Percentiles rank a stretch among this genome's conserved stretches.
These are phyloP conservation scores for Probaryconus sp. DNA, from an alignment of 1,140 invertebrate genomes.

Conservation along the genomic window DNA sequence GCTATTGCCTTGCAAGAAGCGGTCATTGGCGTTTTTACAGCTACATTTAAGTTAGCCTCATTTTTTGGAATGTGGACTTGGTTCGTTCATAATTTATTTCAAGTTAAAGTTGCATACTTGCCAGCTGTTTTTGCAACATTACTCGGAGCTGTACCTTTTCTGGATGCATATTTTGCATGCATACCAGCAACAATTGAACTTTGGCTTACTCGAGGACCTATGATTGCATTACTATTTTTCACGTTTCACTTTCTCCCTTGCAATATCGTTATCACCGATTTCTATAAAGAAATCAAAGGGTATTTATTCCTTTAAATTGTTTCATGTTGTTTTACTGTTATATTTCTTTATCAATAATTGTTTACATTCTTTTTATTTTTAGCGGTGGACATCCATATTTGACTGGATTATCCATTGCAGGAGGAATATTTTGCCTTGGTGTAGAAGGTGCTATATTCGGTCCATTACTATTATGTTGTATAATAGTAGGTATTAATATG, in stretches of 20 bases:
- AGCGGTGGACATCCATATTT: constrained; percentile 98
- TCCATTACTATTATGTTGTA: constrained; percentile 92
- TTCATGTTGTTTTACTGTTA: constrained; percentile 16
- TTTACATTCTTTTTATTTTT: constrained; percentile 58
- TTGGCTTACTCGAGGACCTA: constrained; percentile 89
- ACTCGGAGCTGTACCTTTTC: constrained; percentile 95
- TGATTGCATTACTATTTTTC: constrained; percentile 87
- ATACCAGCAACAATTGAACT: constrained; percentile 95
- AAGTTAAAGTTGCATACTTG: constrained; percentile 95
- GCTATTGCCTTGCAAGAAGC: constrained; percentile 87
- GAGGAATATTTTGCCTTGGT: constrained; percentile 98
- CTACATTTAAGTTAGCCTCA: constrained; percentile 96
- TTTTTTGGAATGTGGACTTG: constrained; percentile 99
- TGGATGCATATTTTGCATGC: constrained; percentile 96
- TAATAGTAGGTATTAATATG: constrained; percentile 89
- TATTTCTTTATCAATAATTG: constrained; percentile 23
- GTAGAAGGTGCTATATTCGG: constrained; percentile 98
- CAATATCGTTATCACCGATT: constrained; percentile 94
- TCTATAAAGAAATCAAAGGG: constrained; percentile 99
- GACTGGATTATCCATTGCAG: constrained; percentile 97
- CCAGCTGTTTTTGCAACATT: constrained; percentile 95
- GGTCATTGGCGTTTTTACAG: constrained; percentile 91
- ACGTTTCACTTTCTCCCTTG: constrained; percentile 92
- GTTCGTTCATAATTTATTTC: constrained; percentile 97
- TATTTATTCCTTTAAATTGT: constrained; percentile 73